phyloP scores from a whole-genome alignment of 2,113 vertebrate species.

The Ciconia boyciana region DNA sequence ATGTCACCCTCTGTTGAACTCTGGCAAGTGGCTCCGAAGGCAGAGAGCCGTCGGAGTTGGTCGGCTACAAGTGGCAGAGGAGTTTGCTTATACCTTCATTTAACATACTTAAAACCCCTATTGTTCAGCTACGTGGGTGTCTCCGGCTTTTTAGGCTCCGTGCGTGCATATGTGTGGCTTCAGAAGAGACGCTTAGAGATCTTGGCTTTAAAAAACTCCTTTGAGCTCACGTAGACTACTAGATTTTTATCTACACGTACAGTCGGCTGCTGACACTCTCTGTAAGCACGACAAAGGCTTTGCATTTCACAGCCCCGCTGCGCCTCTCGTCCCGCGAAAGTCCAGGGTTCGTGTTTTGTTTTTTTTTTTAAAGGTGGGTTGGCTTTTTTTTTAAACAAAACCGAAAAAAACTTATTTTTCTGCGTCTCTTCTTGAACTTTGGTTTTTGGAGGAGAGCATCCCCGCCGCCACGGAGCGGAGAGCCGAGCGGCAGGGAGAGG shows the following conservation, averaged over 20 bases:
- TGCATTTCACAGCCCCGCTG: neutral
- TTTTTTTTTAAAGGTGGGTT: neutral
- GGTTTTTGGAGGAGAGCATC: neutral
- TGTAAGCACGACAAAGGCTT: neutral
- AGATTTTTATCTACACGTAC: neutral
- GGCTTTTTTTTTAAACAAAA: neutral
- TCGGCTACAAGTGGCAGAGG: neutral
- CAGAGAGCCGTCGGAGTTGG: neutral
- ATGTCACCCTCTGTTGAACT: conserved; percentile 28
- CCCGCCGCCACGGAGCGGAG: neutral
- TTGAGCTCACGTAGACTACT: neutral
- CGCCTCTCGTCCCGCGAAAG: neutral
- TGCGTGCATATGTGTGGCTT: neutral
- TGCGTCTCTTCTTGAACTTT: neutral
- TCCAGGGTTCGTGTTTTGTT: no score
- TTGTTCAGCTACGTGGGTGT: neutral
- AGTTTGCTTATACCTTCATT: neutral
- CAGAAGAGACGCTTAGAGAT: neutral
- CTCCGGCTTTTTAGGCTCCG: neutral
- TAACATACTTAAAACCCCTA: neutral
- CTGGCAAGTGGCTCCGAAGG: neutral
- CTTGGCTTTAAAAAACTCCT: neutral
- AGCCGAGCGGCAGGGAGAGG: neutral
- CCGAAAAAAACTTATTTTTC: no score
- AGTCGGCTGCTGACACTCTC: neutral